These are phyloP conservation scores for Sorex araneus DNA, from an alignment of 2,113 vertebrate species.

Conservation along the genomic window DNA sequence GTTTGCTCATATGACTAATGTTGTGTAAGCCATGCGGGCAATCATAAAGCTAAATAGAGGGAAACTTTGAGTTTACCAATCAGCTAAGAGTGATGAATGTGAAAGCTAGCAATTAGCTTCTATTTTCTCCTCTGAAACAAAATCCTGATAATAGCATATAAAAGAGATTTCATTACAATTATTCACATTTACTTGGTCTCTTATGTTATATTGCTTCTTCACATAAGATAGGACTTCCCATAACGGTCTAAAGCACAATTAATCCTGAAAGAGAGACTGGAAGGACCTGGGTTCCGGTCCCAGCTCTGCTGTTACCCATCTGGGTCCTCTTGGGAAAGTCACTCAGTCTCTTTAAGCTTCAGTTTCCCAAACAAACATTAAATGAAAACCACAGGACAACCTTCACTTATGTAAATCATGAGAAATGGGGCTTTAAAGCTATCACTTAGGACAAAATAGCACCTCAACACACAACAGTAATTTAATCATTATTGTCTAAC, in stretches of 20 bases:
- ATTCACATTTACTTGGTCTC: neutral
- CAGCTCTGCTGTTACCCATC: neutral
- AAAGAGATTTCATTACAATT: neutral
- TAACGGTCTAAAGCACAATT: neutral
- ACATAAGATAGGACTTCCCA: neutral
- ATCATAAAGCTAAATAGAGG: conserved; percentile 1
- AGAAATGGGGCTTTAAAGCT: neutral
- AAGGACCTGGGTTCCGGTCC: neutral
- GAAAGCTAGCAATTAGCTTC: neutral
- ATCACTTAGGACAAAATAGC: neutral
- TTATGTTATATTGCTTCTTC: neutral
- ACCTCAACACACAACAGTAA: neutral
- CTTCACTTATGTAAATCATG: too few species aligned
- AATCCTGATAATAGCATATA: neutral
- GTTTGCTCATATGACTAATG: neutral
- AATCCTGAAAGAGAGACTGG: neutral
- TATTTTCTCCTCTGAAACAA: conserved; percentile 31
- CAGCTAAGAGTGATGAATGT: neutral
- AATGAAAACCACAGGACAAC: neutral
- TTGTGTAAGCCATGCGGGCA: neutral
- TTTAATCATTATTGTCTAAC: neutral
- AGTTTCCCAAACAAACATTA: neutral
- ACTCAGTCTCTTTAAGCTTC: neutral
- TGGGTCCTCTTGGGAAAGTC: neutral
- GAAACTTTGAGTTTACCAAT: neutral